Conservation (phyloP, 2,113 vertebrate genomes). For the Python bivittatus region DNA sequence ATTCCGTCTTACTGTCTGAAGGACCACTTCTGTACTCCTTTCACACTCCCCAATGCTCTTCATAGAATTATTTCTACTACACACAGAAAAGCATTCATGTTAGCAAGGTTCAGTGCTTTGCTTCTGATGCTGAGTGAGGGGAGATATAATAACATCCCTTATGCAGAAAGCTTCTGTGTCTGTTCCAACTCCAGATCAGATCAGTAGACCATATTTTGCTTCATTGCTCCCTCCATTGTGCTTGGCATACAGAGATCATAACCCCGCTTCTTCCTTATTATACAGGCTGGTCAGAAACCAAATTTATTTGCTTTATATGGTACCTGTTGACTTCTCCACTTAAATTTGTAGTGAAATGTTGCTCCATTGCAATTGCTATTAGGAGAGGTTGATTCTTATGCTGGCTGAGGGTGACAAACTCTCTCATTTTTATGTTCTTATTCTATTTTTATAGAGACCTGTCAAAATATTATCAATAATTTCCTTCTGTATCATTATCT, state of each 20-base stretch:
- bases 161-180: background rate
- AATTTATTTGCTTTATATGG: background rate
- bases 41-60: background rate
- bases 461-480: background rate
- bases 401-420: background rate
- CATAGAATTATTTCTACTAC: background rate
- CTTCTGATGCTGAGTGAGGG: background rate
- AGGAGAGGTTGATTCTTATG: background rate
- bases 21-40: background rate
- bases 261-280: background rate
- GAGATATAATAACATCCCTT: background rate
- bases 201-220: background rate
- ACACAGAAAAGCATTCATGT: background rate
- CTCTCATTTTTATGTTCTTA: background rate
- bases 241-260: background rate
- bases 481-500: background rate
- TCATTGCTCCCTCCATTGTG: background rate
- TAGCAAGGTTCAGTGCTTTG: background rate
- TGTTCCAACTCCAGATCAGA: background rate
- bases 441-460: background rate
- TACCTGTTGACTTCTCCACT: background rate
- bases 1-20: background rate
- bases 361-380: background rate
- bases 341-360: background rate
- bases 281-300: background rate